Base-by-base conservation (phyloP, 2,113 vertebrate genomes). In the Henicopernis longicauda region DNA sequence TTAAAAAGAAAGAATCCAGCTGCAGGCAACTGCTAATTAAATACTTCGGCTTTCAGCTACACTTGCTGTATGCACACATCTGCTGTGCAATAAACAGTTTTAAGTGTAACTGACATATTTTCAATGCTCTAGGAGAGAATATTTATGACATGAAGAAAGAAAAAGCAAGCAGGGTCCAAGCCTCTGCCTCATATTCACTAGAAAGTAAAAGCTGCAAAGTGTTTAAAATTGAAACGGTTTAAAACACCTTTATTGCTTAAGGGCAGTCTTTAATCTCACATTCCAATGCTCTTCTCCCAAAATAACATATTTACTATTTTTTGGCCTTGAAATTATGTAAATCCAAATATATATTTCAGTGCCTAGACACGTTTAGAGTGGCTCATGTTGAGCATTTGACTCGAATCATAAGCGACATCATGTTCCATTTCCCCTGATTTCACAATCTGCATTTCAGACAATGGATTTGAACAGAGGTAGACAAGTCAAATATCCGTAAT, bases 11-110 rank as follows among this genome's bases (percentile, higher is more conserved):
- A 90, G 89, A 97, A 95, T 91, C 92, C 97, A 97, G 95, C 94
- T 96, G 92, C 77, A 95, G 65, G 92, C 89, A 96, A 96, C 76
- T 93, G 69, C 72, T 90, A 96, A 95, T 92, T 97, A 96, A 96
- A 84, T 82, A 84, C 80, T 92, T 82, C 11, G 31, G 80, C 65
- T 95, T 95, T 89, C 92, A 93, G 61, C 90, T 96, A 88, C 63
- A 79, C 77, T 57, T 81, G 44, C 61, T 93, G 52, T 57, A 74
- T 40, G 79, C 76, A 67, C 86, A 59, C 90, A 95, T 95, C 94
- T 93, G 95, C 86, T 89, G 76, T 61, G 77, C 76, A 81, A 95
- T 83, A 79, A 97, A 96, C 78, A 88, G 34, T 22, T 92, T 89
- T 82, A 95, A 95, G 69, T 55, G 59, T 62, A 95, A 86, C 15